phyloP scores from a whole-genome alignment of 2,113 vertebrate species.

The Ophthalmolycus amberensis region DNA sequence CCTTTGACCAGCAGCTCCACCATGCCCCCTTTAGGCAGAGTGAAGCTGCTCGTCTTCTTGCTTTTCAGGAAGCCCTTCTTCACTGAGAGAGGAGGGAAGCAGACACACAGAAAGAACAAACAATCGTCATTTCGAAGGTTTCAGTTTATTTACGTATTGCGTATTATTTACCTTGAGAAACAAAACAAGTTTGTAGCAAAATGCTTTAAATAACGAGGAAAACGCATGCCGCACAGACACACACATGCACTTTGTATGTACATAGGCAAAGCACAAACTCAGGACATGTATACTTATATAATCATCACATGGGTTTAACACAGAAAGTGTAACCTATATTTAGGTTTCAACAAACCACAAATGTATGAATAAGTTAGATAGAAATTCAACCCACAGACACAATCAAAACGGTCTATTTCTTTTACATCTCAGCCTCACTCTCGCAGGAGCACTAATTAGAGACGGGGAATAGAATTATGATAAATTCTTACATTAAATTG shows the following conservation, averaged over 20 bases:
- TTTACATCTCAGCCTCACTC: neutral
- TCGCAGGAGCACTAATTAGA: slow-evolving; percentile 6
- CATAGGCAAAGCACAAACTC: neutral
- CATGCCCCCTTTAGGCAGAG: slow-evolving; percentile 89
- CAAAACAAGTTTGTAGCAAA: neutral
- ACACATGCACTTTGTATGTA: neutral
- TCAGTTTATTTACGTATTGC: neutral
- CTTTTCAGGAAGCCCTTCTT: slow-evolving; percentile 90
- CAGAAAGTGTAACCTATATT: neutral
- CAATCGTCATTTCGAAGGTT: neutral
- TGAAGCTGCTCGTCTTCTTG: slow-evolving; percentile 86
- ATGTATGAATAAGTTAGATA: neutral
- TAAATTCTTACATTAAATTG: neutral
- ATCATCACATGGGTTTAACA: neutral
- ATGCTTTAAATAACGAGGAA: neutral
- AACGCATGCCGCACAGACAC: neutral
- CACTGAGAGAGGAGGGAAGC: slow-evolving; percentile 73
- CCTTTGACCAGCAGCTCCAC: slow-evolving; percentile 96
- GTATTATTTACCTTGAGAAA: neutral
- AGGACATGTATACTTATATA: neutral
- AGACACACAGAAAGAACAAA: neutral
- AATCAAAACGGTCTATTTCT: neutral
- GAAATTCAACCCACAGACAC: neutral
- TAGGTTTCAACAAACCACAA: neutral
- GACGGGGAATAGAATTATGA: neutral